Evolutionary conservation across 1,140 invertebrate genomes (phyloP).

Genomic region (Sesamia nonagrioides): DNA sequence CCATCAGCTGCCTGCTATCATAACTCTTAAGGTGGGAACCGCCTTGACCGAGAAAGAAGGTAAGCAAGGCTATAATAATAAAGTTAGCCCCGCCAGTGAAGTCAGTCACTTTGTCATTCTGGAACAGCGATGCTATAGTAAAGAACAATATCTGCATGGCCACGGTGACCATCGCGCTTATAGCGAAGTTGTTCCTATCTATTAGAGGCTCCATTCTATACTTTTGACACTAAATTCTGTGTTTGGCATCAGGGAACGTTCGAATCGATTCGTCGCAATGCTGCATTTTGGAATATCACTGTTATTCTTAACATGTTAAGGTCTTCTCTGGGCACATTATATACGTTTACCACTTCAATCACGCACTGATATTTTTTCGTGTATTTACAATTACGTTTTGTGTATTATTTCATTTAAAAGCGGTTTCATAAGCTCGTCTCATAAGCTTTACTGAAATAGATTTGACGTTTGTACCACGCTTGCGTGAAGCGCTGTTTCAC

Average conservation of each 20-base stretch:
- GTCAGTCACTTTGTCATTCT: conserved; percentile 96
- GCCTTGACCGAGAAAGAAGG: conserved; percentile 95
- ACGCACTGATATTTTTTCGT: not conserved
- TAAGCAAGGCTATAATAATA: conserved; percentile 95
- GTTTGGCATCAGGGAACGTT: conserved; percentile 76
- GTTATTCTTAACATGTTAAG: conserved; percentile 37
- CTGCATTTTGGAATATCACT: conserved; percentile 65
- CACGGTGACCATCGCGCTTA: conserved; percentile 95
- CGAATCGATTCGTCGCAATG: conserved; percentile 77
- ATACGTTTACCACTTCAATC: not conserved
- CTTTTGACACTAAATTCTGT: conserved; percentile 72
- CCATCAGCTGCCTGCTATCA: conserved; percentile 95
- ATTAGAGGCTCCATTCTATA: conserved; percentile 90
- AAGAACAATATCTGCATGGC: conserved; percentile 96
- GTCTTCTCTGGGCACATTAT: conserved; percentile 53
- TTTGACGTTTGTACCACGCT: conserved; percentile 78
- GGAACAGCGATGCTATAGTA: conserved; percentile 93
- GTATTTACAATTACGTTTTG: conserved; percentile 30
- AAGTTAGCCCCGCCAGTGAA: conserved; percentile 97
- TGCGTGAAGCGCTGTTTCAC: conserved; percentile 57
- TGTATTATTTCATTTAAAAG: conserved; percentile 61
- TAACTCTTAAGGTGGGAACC: conserved; percentile 91
- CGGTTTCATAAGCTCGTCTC: conserved; percentile 64
- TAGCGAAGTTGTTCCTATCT: conserved; percentile 95
- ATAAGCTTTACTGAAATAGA: conserved; percentile 83